phyloP scores from a whole-genome alignment of 2,888 invertebrate genomes.

The Lithophane leautieri region DNA sequence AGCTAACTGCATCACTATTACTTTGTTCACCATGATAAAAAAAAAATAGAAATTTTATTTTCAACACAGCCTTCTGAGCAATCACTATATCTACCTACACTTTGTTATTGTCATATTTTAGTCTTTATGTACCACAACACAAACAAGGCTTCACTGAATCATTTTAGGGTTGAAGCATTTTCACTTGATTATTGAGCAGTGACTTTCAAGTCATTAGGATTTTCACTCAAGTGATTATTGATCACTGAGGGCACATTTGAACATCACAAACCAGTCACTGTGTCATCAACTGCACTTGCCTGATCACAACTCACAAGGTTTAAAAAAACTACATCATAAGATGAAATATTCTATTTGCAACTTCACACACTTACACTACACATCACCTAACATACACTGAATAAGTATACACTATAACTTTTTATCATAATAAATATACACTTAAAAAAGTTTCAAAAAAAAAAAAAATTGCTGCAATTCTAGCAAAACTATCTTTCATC shows the following conservation, averaged over 20 bases:
- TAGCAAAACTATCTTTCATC: constrained; percentile 78
- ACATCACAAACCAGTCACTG: constrained; percentile 68
- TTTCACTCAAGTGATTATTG: constrained; percentile 63
- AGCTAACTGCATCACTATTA: constrained; percentile 58
- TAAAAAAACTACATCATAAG: constrained; percentile 88
- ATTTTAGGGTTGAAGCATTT: constrained; percentile 53
- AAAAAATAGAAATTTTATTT: constrained; percentile 30
- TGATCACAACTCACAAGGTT: constrained; percentile 84
- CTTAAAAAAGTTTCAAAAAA: constrained; percentile 67
- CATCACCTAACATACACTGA: constrained; percentile 88
- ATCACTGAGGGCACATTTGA: constrained; percentile 61
- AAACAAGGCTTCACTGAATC: constrained; percentile 62
- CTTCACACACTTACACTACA: constrained; percentile 89
- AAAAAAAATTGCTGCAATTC: constrained; percentile 66
- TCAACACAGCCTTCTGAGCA: constrained; percentile 41
- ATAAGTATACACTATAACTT: constrained; percentile 82
- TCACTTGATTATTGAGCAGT: constrained; percentile 54
- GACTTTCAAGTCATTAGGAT: constrained; percentile 48
- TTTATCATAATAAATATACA: constrained; percentile 79
- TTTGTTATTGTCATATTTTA: constrained; percentile 51
- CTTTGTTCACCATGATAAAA: constrained; percentile 47
- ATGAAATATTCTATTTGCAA: constrained; percentile 87
- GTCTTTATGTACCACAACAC: constrained; percentile 65
- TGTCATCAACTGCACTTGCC: constrained; percentile 73
- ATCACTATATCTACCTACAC: constrained; percentile 63